phyloP scores from a whole-genome alignment of 2,888 invertebrate species.

The Pediacus dermestoides region DNA sequence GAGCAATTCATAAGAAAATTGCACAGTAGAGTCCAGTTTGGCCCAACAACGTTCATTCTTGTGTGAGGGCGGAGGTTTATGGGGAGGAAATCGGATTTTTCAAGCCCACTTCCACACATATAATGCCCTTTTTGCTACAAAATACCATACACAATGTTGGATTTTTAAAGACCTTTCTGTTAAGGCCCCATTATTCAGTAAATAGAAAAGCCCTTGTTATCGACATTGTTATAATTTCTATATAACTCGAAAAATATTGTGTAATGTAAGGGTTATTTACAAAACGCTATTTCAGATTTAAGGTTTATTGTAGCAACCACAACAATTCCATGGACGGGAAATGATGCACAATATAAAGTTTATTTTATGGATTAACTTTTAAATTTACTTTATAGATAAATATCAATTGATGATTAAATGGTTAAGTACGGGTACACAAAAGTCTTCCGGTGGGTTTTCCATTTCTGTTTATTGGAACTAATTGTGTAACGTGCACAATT shows the following conservation, averaged over 20 bases:
- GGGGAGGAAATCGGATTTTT: slow-evolving; percentile 51
- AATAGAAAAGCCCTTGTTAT: slow-evolving; percentile 39
- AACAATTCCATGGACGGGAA: no score
- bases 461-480: no score
- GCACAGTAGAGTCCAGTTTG: no score
- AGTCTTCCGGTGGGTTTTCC: no score
- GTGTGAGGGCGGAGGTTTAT: slow-evolving; percentile 45
- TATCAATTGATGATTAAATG: no score
- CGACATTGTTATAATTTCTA: slow-evolving; percentile 42
- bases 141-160: slow-evolving; percentile 40
- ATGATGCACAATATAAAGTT: slow-evolving; percentile 14
- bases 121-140: slow-evolving; percentile 37
- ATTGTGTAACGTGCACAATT: no score
- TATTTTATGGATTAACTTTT: slow-evolving; percentile 20
- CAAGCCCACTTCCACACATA: slow-evolving; percentile 51
- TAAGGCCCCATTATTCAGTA: slow-evolving; percentile 33
- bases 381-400: no score
- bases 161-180: slow-evolving; percentile 40
- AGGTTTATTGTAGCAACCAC: slow-evolving; percentile 13
- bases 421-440: no score
- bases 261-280: slow-evolving; percentile 26
- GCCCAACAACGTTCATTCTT: slow-evolving; percentile 37
- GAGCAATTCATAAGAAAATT: no score
- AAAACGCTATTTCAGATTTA: slow-evolving; percentile 17
- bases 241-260: slow-evolving; percentile 26